Evolutionary conservation across 1,140 invertebrate species (phyloP).

Genomic region (Eubasilissa regina): DNA sequence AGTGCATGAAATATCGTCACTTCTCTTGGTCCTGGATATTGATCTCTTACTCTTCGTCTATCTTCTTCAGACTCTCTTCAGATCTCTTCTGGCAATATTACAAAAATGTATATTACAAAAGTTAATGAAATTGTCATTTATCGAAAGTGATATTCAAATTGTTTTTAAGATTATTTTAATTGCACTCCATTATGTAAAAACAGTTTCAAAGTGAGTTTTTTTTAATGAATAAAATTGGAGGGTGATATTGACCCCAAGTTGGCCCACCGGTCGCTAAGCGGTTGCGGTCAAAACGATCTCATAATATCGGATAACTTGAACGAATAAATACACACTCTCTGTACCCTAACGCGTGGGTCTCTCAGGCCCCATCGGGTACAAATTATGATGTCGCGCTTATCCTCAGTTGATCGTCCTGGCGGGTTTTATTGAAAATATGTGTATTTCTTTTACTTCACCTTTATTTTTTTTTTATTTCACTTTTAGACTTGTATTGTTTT

Average conservation of each 20-base stretch:
- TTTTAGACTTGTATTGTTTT: conserved; percentile 20
- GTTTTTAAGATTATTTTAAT: no score
- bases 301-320: conserved; percentile 32
- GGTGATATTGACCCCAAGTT: neutral
- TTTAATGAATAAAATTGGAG: no score
- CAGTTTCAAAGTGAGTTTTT: no score
- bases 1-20: no score
- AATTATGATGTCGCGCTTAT: conserved; percentile 21
- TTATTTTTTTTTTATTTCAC: conserved; percentile 17
- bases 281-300: conserved; percentile 30
- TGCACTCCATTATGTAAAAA: no score
- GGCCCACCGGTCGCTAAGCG: neutral
- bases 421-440: neutral
- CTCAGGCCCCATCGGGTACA: neutral
- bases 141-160: no score
- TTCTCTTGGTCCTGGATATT: no score
- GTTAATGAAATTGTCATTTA: no score
- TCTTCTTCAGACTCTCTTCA: no score
- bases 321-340: conserved; percentile 14
- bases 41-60: no score
- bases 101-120: no score
- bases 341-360: neutral
- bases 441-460: conserved; percentile 1
- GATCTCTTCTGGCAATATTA: no score
- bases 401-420: neutral